A percentile compares a stretch with the other conserved stretches of the same genome.
These are phyloP conservation scores for Ormia ochracea DNA, from an alignment of 2,888 invertebrate species.

Conservation along the genomic window DNA sequence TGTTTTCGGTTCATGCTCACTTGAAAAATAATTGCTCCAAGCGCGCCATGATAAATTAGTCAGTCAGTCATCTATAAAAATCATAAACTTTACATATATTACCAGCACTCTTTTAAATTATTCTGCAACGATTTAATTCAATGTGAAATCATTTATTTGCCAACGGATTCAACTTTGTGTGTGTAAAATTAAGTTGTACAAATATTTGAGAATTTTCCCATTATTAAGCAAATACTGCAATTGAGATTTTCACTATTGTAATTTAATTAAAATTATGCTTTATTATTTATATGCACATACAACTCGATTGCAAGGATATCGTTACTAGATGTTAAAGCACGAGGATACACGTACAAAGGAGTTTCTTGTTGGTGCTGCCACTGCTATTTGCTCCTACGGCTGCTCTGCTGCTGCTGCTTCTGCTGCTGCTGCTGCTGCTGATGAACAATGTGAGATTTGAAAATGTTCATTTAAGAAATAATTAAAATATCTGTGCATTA, in stretches of 20 bases:
- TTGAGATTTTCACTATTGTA: slow-evolving; percentile 32
- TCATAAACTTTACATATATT: no score
- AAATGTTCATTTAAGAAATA: slow-evolving; percentile 37
- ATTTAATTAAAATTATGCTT: slow-evolving; percentile 50
- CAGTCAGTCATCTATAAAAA: no score
- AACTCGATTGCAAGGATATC: not conserved
- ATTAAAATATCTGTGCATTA: slow-evolving; percentile 47
- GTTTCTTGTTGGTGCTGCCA: not conserved
- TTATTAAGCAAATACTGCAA: slow-evolving; percentile 38
- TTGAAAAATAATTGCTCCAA: no score
- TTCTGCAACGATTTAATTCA: not conserved
- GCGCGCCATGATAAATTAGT: no score
- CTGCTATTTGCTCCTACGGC: no score
- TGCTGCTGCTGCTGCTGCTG: no score
- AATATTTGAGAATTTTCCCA: slow-evolving; percentile 35
- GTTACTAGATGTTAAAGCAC: not conserved
- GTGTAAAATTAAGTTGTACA: slow-evolving; percentile 15
- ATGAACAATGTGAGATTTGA: slow-evolving; percentile 28
- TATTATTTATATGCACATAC: slow-evolving; percentile 25
- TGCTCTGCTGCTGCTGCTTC: no score
- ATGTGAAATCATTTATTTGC: no score
- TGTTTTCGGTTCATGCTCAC: no score
- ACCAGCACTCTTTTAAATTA: no score
- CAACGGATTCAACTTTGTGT: not conserved
- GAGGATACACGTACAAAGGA: not conserved